phyloP scores from a whole-genome alignment of 2,888 invertebrate species.

The Drosophila longiperda region DNA sequence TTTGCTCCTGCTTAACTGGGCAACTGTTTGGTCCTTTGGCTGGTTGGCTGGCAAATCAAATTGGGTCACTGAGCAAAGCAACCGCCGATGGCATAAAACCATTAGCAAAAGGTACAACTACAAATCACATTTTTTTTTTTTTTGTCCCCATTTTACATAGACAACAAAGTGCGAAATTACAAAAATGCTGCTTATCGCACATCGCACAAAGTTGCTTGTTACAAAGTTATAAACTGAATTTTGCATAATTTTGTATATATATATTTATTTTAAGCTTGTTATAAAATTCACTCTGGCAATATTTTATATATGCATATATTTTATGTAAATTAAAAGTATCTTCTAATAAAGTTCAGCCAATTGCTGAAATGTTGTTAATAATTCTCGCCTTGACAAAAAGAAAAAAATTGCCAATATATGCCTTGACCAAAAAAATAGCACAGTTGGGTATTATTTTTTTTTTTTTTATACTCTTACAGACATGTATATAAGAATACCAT shows the following conservation, averaged over 20 bases:
- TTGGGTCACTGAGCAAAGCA: constrained; percentile 29
- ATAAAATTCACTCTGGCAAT: background rate
- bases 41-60: constrained; percentile 31
- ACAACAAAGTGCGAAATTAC: constrained; percentile 13
- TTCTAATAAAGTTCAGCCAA: background rate
- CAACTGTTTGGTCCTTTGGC: background rate
- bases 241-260: background rate
- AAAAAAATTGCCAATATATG: background rate
- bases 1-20: constrained; percentile 7
- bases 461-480: background rate
- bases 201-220: background rate
- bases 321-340: background rate
- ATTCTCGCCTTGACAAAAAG: background rate
- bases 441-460: background rate
- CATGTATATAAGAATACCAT: too few relatives aligned
- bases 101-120: background rate
- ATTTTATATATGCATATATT: background rate
- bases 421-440: background rate
- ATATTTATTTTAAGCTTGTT: background rate
- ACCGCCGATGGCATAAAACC: constrained; percentile 9
- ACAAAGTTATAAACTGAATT: background rate
- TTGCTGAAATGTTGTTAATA: background rate
- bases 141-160: background rate
- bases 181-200: background rate
- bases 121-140: constrained; percentile 2